phyloP scores from a whole-genome alignment of 2,113 vertebrate species.

The Oryzias woworae region DNA sequence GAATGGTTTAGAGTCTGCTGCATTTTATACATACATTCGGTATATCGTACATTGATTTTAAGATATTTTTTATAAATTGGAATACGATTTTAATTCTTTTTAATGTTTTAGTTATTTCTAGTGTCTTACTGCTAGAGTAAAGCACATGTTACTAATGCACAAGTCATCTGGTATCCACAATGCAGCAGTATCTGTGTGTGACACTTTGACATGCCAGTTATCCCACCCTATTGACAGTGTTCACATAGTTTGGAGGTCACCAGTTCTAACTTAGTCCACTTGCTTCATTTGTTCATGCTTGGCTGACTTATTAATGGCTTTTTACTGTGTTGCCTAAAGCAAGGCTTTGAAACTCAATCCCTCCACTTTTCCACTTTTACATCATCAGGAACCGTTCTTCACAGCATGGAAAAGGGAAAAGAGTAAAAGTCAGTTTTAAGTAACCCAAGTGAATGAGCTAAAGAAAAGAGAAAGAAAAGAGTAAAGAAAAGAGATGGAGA shows the following conservation, averaged over 20 bases:
- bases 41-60: too few relatives aligned
- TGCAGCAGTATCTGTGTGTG: neutral
- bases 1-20: too few relatives aligned
- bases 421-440: too few relatives aligned
- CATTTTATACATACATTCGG: too few relatives aligned
- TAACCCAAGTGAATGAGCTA: too few relatives aligned
- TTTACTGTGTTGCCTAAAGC: neutral
- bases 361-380: neutral
- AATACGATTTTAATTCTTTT: too few relatives aligned
- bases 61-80: too few relatives aligned
- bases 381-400: too few relatives aligned
- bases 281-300: conserved; percentile 7
- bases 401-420: too few relatives aligned
- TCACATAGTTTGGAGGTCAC: conserved; percentile 6
- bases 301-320: conserved; percentile 4
- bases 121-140: too few relatives aligned
- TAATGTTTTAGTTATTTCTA: too few relatives aligned
- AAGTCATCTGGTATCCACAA: neutral
- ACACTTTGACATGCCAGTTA: conserved; percentile 8
- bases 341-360: conserved; percentile 3
- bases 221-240: conserved; percentile 40
- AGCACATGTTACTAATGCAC: too few relatives aligned
- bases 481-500: neutral
- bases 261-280: conserved; percentile 11
- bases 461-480: neutral